phyloP scores from a whole-genome alignment of 2,888 invertebrate genomes.

The Drosophila tripunctata region DNA sequence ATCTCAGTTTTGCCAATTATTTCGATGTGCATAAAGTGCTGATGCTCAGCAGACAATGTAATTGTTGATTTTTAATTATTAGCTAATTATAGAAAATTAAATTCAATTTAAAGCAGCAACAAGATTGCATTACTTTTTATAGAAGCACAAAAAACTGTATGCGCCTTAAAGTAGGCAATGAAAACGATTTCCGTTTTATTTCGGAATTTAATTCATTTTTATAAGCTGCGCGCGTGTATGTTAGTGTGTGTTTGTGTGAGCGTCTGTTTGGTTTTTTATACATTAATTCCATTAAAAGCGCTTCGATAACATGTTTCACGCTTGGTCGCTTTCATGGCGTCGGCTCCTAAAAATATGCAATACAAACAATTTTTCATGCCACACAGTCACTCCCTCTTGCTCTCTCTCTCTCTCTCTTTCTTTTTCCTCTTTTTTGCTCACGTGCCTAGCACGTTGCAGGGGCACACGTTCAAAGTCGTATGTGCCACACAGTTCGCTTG shows the following conservation, averaged over 20 bases:
- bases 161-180: conserved; percentile 34
- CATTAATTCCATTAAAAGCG: conserved; percentile 72
- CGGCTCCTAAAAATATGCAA: conserved; percentile 71
- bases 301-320: conserved; percentile 70
- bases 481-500: conserved; percentile 34
- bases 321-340: conserved; percentile 58
- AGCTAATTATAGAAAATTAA: conserved; percentile 41
- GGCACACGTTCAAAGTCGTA: conserved; percentile 2
- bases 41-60: conserved; percentile 26
- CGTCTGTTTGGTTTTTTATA: conserved; percentile 43
- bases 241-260: conserved; percentile 9
- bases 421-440: conserved; percentile 24
- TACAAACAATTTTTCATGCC: conserved; percentile 70
- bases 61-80: conserved; percentile 63
- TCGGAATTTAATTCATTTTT: conserved; percentile 51
- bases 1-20: too few species aligned
- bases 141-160: background rate
- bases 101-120: conserved; percentile 38
- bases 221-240: background rate
- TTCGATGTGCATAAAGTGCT: too few species aligned
- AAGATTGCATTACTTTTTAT: conserved; percentile 6
- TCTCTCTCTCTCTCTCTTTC: conserved; percentile 5
- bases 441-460: conserved; percentile 48
- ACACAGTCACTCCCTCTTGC: conserved; percentile 24
- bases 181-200: conserved; percentile 9